Evolutionary conservation across 2,113 vertebrate genomes (phyloP).

Genomic region (Dryoscopus gambensis): DNA sequence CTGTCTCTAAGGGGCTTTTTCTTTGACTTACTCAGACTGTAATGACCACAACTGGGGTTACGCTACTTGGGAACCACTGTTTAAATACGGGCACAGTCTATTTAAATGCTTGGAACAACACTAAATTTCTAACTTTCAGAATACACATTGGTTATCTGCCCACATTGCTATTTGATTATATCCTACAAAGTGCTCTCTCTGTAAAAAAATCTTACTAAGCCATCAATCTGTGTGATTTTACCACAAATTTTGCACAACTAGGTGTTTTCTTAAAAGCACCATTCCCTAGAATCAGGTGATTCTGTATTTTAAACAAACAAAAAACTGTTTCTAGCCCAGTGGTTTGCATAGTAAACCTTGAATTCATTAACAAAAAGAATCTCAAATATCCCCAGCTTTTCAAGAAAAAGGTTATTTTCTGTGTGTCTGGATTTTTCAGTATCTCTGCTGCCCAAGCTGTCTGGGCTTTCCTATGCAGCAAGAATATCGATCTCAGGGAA

Average conservation of each 20-base stretch:
- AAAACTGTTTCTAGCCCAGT: background rate
- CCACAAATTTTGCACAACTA: background rate
- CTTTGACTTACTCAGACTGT: background rate
- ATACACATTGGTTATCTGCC: background rate
- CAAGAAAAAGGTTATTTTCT: background rate
- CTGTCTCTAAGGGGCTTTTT: background rate
- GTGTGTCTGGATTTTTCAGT: background rate
- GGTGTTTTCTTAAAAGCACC: background rate
- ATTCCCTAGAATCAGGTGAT: background rate
- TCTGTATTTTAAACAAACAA: background rate
- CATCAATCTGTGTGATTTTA: background rate
- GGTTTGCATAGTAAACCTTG: background rate
- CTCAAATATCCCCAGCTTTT: background rate
- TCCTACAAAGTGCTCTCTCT: background rate
- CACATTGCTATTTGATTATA: background rate
- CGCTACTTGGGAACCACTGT: background rate
- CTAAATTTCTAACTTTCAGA: background rate
- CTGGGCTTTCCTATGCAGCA: background rate
- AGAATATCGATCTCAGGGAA: background rate
- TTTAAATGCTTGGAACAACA: background rate
- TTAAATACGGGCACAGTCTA: background rate
- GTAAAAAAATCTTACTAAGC: background rate
- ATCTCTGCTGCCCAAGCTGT: background rate
- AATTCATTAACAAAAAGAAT: background rate
- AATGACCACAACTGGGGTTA: background rate